phyloP scores from a whole-genome alignment of 2,888 invertebrate genomes.

The Liodrosophila aerea region DNA sequence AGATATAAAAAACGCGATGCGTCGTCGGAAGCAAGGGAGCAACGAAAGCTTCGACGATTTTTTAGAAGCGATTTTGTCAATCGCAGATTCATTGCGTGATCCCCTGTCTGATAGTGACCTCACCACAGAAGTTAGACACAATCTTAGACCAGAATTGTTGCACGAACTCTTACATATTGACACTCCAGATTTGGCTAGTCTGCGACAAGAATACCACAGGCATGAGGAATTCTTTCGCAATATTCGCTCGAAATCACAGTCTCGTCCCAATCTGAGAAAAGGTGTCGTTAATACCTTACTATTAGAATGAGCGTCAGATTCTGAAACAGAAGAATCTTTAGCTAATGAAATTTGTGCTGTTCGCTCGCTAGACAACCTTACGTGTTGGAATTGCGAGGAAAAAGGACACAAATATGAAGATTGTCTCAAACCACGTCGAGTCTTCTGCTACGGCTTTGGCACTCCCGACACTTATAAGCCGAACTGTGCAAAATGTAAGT shows the following conservation, averaged over 20 bases:
- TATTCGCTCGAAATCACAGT: not conserved
- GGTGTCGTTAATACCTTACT: too few species aligned
- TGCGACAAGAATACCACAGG: not conserved
- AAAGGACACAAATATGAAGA: not conserved
- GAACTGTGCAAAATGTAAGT: not conserved
- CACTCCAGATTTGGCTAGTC: not conserved
- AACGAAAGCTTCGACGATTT: constrained; percentile 10
- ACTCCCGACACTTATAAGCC: not conserved
- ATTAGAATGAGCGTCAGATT: too few species aligned
- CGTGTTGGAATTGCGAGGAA: not conserved
- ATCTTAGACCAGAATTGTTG: constrained; percentile 1
- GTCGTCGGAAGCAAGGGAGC: not conserved
- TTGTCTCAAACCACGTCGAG: not conserved
- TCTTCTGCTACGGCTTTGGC: constrained; percentile 6
- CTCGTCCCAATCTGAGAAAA: not conserved
- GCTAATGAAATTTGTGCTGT: not conserved
- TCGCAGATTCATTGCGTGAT: constrained; percentile 1
- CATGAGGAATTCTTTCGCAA: not conserved
- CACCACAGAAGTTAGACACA: not conserved
- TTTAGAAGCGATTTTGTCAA: not conserved
- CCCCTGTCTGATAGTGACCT: constrained; percentile 5
- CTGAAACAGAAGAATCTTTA: not conserved
- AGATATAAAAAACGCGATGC: constrained; percentile 3
- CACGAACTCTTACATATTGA: not conserved
- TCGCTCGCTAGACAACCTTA: not conserved